These are phyloP conservation scores for Ceriagrion tenellum DNA, from an alignment of 2,888 invertebrate species.

Conservation along the genomic window DNA sequence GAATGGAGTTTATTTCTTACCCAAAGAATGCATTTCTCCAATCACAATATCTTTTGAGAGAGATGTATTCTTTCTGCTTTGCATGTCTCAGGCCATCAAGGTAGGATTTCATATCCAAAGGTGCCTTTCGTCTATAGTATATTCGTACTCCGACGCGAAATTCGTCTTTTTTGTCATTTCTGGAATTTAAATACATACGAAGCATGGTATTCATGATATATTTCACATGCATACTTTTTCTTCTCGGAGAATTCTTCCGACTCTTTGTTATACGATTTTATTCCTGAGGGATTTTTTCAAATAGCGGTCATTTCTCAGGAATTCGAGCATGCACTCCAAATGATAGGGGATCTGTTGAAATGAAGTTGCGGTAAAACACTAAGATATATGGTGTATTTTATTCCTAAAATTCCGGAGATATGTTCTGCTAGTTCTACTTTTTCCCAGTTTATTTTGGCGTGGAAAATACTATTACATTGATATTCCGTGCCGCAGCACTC, in stretches of 20 bases:
- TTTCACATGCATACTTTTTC: not conserved
- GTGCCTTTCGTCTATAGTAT: not conserved
- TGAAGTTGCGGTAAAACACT: no score
- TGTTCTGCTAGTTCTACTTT: no score
- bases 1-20: not conserved
- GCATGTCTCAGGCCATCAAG: not conserved
- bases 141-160: not conserved
- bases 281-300: not conserved
- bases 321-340: no score
- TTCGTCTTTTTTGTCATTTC: not conserved
- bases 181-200: not conserved
- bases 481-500: no score
- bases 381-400: no score
- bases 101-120: not conserved
- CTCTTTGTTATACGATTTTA: not conserved
- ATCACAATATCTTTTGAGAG: slow-evolving; percentile 31
- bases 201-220: not conserved
- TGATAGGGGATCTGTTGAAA: no score
- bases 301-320: no score
- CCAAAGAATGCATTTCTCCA: not conserved
- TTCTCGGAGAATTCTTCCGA: not conserved
- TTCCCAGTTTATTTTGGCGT: no score
- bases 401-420: no score
- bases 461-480: no score
- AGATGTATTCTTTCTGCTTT: not conserved